Evolutionary conservation across 2,113 vertebrate genomes (phyloP), one percentile per base, ranked within the genome.

Genomic region (Podarcis raffonei): DNA sequence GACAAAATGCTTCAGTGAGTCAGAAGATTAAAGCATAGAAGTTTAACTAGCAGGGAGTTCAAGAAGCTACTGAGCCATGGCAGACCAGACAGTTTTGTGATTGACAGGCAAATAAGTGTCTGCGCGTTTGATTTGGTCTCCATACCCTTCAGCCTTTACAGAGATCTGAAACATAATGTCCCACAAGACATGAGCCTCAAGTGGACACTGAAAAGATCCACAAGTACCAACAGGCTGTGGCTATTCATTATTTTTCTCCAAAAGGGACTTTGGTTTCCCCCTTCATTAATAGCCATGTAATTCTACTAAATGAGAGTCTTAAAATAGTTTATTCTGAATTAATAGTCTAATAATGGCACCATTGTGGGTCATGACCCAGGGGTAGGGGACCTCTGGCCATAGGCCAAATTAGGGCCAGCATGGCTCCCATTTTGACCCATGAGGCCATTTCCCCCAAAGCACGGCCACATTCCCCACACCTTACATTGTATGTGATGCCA

Each of bases 1-100:
- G 89, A 91, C 90, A 94, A 91, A 95, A 92, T 90, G 86, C 90
- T 94, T 93, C 89, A 91, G 82, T 0, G 3, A 88, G 71, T 88
- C 86, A 80, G 88, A 86, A 94, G 93, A 84, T 91, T 86, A 93
- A 94, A 93, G 81, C 79, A 0, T 0, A 89, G 27, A 81, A 80
- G 90, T 87, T 92, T 89, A 0, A 78, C 59, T 87, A 80, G 30
- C 88, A 91, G 89, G 18, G 75, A 66, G 78, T 92, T 95, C 91
- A 91, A 59, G 86, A 91, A 92, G 25, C 35, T 37, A 69, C 22
- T 68, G 62, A 89, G 79, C 84, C 91, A 89, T 91, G 93, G 84
- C 89, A 93, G 85, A 84, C 86, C 88, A 90, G 89, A 66, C 59
- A 82, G 69, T 85, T 87, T 9, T 77, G 84, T 76, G 88, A 90